Base-by-base conservation (phyloP, 2,888 invertebrate genomes). In the Drosophila vallismaia region DNA sequence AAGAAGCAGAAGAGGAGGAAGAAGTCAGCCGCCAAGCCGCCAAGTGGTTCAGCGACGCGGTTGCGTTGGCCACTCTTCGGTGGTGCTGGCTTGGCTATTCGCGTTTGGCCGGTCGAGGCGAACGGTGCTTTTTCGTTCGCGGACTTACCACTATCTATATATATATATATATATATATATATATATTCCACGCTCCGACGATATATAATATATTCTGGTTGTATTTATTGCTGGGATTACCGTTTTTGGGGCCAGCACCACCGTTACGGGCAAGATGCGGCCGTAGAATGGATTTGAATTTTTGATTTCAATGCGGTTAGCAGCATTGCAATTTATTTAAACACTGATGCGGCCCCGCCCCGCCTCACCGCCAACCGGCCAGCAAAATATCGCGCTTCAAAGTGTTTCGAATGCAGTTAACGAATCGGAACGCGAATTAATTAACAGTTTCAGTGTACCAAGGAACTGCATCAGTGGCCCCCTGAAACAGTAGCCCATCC, bases 51-150 rank as follows among this genome's bases (percentile, higher is more conserved):
- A 26, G 29, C 56, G n/a, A n/a, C n/a, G n/a, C n/a, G 19, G 19
- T 19, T 19, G 19, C 19, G 68, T 28, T 49, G 68, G 66, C 66
- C 69, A 69, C 14, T 60, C 59, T 36, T 36, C 24, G 60, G 38
- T 60, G 60, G 36, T 29, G 19, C 14, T 42, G 14, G 63, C 69
- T 75, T n/a, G 76, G 86, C 89, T 91, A 91, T 91, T 91, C 91
- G 90, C 87, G 88, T 89, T 88, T 89, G 89, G 90, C 84, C 77
- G 81, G 76, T 90, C 89, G 90, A 90, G 86, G 91, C 88, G 91
- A 90, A 83, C 91, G 89, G 92, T 91, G 88, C 88, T 89, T 88
- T 63, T 42, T 59, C 86, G 86, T 87, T 63, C 75, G 68, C 56
- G 44, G 52, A 28, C 40, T 28, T 8, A 46, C 40, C 24, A 29